A percentile compares a stretch with the other conserved stretches of the same genome.
These are phyloP conservation scores for Diachasma alloeum DNA, from an alignment of 1,140 invertebrate genomes.

Conservation along the genomic window DNA sequence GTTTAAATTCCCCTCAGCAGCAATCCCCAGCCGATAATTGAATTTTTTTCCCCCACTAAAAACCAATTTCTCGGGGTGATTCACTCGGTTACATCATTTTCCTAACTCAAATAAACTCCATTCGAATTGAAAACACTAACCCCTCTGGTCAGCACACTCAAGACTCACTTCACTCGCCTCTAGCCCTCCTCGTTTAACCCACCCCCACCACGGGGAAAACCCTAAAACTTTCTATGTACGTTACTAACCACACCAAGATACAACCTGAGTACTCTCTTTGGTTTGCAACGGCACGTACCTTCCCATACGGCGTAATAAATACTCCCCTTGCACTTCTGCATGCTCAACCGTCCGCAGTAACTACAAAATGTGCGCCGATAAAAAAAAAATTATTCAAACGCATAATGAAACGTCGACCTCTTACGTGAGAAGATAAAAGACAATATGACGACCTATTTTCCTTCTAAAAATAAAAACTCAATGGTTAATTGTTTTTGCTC, in stretches of 20 bases:
- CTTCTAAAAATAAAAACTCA: no score
- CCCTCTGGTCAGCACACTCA: conserved; percentile 9
- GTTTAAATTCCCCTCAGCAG: no score
- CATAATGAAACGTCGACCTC: neutral
- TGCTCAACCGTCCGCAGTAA: neutral
- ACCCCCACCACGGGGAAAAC: neutral
- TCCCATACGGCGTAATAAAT: conserved; percentile 18
- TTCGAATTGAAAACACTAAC: neutral
- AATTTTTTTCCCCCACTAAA: neutral
- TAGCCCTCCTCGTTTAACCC: neutral
- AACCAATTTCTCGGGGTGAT: neutral
- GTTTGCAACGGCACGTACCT: conserved; percentile 11
- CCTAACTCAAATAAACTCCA: conserved; percentile 1
- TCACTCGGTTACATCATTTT: conserved; percentile 6
- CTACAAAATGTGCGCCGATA: conserved; percentile 2
- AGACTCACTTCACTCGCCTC: neutral
- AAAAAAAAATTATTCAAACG: neutral
- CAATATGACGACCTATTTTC: no score
- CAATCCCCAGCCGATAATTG: neutral
- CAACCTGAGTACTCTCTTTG: neutral
- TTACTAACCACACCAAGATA: conserved; percentile 1
- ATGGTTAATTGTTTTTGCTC: no score
- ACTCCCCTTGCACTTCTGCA: conserved; percentile 1
- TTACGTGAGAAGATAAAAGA: no score
- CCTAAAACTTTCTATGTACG: conserved; percentile 10